phyloP scores from a whole-genome alignment of 1,140 invertebrate species.

The Coenobita brevimanus region DNA sequence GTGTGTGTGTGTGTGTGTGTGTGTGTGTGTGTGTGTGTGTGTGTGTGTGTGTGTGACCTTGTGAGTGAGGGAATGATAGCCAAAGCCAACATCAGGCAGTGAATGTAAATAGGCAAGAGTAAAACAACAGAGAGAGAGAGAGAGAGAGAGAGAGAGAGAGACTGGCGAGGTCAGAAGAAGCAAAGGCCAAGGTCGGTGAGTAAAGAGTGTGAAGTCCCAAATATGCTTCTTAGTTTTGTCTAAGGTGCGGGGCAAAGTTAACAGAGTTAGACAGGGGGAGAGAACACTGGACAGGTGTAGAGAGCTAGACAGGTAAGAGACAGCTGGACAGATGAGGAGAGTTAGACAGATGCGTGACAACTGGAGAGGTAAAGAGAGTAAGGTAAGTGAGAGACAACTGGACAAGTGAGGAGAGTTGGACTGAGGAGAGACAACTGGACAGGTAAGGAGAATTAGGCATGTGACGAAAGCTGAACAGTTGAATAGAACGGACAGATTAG shows the following conservation, averaged over 20 bases:
- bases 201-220: too few species aligned
- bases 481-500: not conserved
- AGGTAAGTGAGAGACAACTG: not conserved
- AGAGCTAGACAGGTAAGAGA: too few species aligned
- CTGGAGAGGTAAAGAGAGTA: conserved; percentile 22
- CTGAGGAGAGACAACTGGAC: not conserved
- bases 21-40: conserved; percentile 12
- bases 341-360: not conserved
- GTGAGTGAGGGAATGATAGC: not conserved
- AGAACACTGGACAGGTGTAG: too few species aligned
- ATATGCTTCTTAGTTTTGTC: too few species aligned
- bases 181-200: too few species aligned
- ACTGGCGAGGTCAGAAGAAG: not conserved
- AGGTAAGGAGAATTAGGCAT: too few species aligned
- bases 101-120: not conserved
- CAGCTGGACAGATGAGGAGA: too few species aligned
- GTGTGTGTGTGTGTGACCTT: not conserved
- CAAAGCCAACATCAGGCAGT: not conserved
- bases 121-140: too few species aligned
- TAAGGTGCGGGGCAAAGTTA: too few species aligned
- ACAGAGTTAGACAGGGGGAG: too few species aligned
- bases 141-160: too few species aligned
- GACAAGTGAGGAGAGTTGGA: not conserved
- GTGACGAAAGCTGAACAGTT: not conserved
- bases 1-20: not conserved